Conservation (phyloP, 2,113 vertebrate species). For the Chroicocephalus ridibundus region DNA sequence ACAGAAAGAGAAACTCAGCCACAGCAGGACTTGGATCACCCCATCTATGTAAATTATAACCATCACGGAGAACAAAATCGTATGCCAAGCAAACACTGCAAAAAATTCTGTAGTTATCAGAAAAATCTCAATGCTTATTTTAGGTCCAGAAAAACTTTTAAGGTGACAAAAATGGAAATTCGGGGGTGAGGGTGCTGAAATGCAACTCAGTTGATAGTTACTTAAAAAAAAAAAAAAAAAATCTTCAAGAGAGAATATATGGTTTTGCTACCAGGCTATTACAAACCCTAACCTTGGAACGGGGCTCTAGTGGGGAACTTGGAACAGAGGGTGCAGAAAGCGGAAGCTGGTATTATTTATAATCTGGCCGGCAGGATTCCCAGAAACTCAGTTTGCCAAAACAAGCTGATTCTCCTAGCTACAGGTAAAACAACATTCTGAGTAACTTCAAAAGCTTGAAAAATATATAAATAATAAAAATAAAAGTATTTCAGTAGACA, state of each 20-base stretch:
- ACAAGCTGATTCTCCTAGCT: constrained; percentile 46
- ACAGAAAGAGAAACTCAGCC: background rate
- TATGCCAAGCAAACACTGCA: background rate
- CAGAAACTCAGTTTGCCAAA: constrained; percentile 40
- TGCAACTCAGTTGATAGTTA: background rate
- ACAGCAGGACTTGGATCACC: background rate
- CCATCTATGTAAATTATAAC: background rate
- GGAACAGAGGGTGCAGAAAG: constrained; percentile 17
- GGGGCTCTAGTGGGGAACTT: background rate
- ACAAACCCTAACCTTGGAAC: background rate
- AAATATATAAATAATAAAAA: constrained; percentile 44
- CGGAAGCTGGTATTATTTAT: constrained; percentile 59
- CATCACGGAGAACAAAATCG: background rate
- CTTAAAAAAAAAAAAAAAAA: background rate
- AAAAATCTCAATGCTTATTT: background rate
- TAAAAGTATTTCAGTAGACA: constrained; percentile 20
- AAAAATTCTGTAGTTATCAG: background rate
- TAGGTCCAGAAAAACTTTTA: background rate
- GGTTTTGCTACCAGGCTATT: background rate
- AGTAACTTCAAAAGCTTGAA: background rate
- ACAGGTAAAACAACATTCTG: constrained; percentile 68
- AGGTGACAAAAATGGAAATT: background rate
- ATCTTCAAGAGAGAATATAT: background rate
- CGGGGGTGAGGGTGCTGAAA: background rate
- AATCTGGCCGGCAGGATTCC: constrained; percentile 33